A percentile compares a stretch with the other conserved stretches of the same genome.
Evolutionary conservation across 1,140 invertebrate species (phyloP).

Genomic region (Penaeus chinensis): DNA sequence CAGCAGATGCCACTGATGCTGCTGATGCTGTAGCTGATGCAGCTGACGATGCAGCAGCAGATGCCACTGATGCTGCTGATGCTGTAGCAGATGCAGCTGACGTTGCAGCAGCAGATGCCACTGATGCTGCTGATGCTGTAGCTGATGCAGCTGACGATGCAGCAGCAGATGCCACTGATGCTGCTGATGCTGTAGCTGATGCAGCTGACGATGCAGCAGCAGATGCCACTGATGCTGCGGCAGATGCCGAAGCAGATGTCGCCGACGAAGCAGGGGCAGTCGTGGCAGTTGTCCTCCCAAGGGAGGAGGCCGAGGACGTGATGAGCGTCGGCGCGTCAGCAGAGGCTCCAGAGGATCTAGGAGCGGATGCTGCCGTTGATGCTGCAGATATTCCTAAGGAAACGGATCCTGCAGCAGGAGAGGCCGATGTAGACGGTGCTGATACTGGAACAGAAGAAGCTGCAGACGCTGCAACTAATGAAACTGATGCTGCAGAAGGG

Average conservation of each 20-base stretch:
- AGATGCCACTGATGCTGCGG: conserved; percentile 11
- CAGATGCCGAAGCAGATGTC: background rate
- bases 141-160: conserved; percentile 4
- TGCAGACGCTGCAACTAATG: background rate
- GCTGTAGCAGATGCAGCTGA: background rate
- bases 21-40: background rate
- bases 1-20: conserved; percentile 13
- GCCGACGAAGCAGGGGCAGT: background rate
- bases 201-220: background rate
- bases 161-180: background rate
- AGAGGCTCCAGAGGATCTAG: background rate
- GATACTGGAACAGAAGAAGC: background rate
- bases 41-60: background rate
- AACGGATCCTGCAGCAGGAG: background rate
- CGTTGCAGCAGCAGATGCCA: background rate
- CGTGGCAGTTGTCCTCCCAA: background rate
- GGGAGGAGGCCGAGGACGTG: background rate
- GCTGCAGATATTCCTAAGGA: background rate
- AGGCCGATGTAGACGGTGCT: background rate
- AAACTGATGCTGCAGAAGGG: background rate
- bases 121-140: conserved; percentile 19
- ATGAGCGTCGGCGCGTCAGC: too few relatives aligned
- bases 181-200: conserved; percentile 19
- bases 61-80: background rate
- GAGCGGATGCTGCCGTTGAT: background rate